These are phyloP conservation scores for Myrmophylax atrothorax DNA, from an alignment of 2,113 vertebrate genomes.

Conservation along the genomic window DNA sequence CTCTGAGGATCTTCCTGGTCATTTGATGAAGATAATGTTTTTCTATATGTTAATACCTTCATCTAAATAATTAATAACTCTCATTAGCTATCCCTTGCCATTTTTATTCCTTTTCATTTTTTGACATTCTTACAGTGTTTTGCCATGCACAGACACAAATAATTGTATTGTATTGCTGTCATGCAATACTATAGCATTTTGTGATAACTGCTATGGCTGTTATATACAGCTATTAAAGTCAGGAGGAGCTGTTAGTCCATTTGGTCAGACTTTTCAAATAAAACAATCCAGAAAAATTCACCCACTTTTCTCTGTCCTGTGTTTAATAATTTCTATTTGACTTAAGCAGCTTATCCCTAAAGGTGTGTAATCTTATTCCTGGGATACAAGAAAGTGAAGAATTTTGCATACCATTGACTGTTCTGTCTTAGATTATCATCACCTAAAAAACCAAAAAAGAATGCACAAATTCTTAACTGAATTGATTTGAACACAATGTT, in stretches of 20 bases:
- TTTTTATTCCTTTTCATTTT: neutral
- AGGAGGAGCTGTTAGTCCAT: neutral
- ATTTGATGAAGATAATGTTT: slow-evolving; percentile 58
- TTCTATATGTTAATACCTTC: slow-evolving; percentile 7
- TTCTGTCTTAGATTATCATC: neutral
- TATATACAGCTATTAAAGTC: neutral
- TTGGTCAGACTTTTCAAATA: neutral
- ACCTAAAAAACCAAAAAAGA: neutral
- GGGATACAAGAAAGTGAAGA: neutral
- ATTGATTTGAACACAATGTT: neutral
- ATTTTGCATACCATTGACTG: neutral
- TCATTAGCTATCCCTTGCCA: neutral
- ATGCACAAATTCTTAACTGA: neutral
- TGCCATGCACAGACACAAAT: neutral
- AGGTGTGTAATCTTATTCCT: neutral
- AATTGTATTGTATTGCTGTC: neutral
- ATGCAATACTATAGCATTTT: neutral
- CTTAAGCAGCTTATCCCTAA: neutral
- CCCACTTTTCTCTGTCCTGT: neutral
- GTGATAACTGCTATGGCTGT: neutral
- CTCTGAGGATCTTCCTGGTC: neutral
- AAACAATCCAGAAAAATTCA: neutral
- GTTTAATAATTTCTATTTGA: neutral
- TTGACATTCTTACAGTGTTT: neutral
- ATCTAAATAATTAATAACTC: slow-evolving; percentile 45